phyloP scores from a whole-genome alignment of 2,113 vertebrate genomes.

The Pseudorhombus dupliciocellatus region DNA sequence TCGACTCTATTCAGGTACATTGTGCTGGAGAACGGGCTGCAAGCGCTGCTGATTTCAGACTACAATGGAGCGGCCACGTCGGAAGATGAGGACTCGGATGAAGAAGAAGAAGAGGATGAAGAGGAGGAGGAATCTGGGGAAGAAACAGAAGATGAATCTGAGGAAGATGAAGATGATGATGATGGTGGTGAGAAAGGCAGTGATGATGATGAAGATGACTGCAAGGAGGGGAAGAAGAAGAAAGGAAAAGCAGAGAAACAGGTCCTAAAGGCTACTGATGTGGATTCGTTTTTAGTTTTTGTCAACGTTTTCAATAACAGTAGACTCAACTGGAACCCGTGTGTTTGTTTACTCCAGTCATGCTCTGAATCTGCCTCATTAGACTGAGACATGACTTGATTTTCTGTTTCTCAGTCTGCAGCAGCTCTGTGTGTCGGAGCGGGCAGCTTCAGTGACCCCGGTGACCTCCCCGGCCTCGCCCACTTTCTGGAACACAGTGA shows the following conservation, averaged over 20 bases:
- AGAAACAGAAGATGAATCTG: constrained; percentile 84
- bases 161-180: constrained; percentile 82
- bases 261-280: constrained; percentile 71
- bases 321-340: not conserved
- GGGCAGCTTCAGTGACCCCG: constrained; percentile 97
- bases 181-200: not conserved
- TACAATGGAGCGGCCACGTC: constrained; percentile 69
- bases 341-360: too few relatives aligned
- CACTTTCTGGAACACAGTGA: constrained; percentile 99
- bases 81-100: constrained; percentile 42
- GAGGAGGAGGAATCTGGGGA: constrained; percentile 77
- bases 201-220: constrained; percentile 45
- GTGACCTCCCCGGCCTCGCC: constrained; percentile 94
- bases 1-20: constrained; percentile 82
- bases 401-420: constrained; percentile 85
- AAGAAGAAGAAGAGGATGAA: constrained; percentile 73
- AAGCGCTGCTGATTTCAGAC: constrained; percentile 94
- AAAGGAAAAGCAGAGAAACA: constrained; percentile 91
- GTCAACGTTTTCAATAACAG: too few relatives aligned
- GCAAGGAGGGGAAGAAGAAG: constrained; percentile 69
- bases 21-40: constrained; percentile 88
- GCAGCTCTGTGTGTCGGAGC: constrained; percentile 94
- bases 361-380: not conserved
- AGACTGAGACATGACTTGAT: constrained; percentile 4
- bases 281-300: not conserved